Conservation (phyloP, 2,113 vertebrate species). For the Antechinus flavipes region DNA sequence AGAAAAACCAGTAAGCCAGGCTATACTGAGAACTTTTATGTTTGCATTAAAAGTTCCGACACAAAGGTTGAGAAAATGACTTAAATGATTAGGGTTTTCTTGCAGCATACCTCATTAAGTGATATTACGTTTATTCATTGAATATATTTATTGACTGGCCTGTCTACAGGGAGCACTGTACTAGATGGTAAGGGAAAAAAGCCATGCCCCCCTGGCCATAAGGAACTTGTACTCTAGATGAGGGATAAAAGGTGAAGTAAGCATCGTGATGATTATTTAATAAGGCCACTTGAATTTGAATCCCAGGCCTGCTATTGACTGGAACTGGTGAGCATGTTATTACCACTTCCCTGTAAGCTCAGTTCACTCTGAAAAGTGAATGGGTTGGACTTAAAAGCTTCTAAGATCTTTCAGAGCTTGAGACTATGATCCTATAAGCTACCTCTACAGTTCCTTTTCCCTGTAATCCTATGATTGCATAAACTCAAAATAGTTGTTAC, state of each 20-base stretch:
- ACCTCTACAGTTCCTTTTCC: neutral
- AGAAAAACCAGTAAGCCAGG: neutral
- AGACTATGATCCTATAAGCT: neutral
- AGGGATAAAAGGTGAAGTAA: neutral
- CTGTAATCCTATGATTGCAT: neutral
- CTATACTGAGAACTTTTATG: neutral
- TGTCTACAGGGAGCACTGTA: neutral
- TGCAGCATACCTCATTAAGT: slow-evolving; percentile 15
- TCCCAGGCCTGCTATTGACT: neutral
- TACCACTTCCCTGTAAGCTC: neutral
- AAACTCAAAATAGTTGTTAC: neutral
- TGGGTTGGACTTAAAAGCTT: neutral
- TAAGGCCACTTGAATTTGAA: too few species aligned
- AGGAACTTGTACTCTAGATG: neutral
- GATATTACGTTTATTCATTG: neutral
- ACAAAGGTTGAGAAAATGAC: neutral
- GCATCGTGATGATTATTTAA: neutral
- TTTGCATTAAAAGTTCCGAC: slow-evolving; percentile 26
- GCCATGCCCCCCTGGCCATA: neutral
- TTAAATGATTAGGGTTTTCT: slow-evolving; percentile 24
- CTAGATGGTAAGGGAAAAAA: neutral
- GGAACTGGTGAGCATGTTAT: too few species aligned
- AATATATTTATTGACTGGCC: neutral
- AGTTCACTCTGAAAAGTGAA: neutral
- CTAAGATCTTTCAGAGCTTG: neutral